Percentiles rank a stretch among this genome's conserved stretches.
Evolutionary conservation across 2,113 vertebrate species (phyloP).

Genomic region (Eulacestoma nigropectus): DNA sequence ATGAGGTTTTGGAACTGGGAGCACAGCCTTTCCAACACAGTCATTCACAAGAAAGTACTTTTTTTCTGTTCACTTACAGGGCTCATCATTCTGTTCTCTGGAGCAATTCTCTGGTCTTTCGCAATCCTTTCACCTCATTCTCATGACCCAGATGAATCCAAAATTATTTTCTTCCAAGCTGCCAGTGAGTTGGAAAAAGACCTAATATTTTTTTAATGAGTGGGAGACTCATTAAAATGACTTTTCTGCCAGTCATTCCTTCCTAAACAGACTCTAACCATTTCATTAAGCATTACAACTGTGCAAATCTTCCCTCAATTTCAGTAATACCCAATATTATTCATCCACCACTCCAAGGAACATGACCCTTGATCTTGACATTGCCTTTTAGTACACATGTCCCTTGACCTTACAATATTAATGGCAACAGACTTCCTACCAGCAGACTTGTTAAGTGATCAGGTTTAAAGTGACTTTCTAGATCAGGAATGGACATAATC

Average conservation of each 20-base stretch:
- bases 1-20: not conserved
- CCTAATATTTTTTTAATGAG: not conserved
- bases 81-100: not conserved
- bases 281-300: not conserved
- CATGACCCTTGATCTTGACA: not conserved
- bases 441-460: not conserved
- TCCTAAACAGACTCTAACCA: not conserved
- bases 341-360: not conserved
- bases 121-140: slow-evolving; percentile 2
- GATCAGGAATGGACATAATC: not conserved
- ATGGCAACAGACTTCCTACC: not conserved
- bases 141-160: not conserved
- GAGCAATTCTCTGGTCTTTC: not conserved
- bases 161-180: slow-evolving; percentile 8
- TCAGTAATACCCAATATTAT: not conserved
- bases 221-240: not conserved
- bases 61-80: not conserved
- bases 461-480: not conserved
- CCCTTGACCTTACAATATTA: not conserved
- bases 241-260: not conserved
- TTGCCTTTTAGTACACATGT: not conserved
- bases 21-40: not conserved
- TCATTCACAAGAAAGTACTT: not conserved
- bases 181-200: not conserved
- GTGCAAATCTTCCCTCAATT: not conserved